These are phyloP conservation scores for Platysternon megacephalum DNA, from an alignment of 2,113 vertebrate species.

Conservation along the genomic window DNA sequence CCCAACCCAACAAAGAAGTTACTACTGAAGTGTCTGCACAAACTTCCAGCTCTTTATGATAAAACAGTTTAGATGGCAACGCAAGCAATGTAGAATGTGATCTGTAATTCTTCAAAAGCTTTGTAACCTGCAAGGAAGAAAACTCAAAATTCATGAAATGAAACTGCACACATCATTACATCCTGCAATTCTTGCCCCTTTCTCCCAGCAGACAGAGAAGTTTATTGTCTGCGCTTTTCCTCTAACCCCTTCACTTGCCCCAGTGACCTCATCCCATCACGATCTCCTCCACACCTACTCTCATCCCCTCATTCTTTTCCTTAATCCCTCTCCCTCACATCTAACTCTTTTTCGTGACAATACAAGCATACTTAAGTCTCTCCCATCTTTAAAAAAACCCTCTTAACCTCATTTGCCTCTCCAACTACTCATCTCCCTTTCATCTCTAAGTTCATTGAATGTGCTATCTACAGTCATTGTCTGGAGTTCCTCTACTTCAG, in stretches of 20 bases:
- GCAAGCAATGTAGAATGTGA: slow-evolving; percentile 88
- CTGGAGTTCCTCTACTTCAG: neutral
- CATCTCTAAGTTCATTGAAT: neutral
- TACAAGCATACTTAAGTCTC: neutral
- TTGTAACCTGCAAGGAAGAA: slow-evolving; percentile 86
- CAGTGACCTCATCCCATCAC: neutral
- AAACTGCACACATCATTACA: neutral
- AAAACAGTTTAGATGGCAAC: slow-evolving; percentile 92
- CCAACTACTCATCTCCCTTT: neutral
- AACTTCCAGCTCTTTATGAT: slow-evolving; percentile 86
- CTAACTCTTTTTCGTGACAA: neutral
- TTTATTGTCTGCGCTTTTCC: neutral
- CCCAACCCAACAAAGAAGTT: slow-evolving; percentile 87
- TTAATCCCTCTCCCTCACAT: neutral
- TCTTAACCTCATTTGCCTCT: neutral
- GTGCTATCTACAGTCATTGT: neutral
- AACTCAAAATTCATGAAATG: neutral
- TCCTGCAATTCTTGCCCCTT: neutral
- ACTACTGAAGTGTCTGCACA: slow-evolving; percentile 82
- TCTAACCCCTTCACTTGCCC: neutral
- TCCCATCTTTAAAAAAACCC: neutral
- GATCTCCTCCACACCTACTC: neutral
- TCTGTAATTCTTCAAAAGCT: slow-evolving; percentile 94
- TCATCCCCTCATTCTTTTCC: neutral
- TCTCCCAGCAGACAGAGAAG: neutral